Evolutionary conservation across 2,797 vertebrate genomes (phyloP).

Genomic region (Antrozous pallidus): DNA sequence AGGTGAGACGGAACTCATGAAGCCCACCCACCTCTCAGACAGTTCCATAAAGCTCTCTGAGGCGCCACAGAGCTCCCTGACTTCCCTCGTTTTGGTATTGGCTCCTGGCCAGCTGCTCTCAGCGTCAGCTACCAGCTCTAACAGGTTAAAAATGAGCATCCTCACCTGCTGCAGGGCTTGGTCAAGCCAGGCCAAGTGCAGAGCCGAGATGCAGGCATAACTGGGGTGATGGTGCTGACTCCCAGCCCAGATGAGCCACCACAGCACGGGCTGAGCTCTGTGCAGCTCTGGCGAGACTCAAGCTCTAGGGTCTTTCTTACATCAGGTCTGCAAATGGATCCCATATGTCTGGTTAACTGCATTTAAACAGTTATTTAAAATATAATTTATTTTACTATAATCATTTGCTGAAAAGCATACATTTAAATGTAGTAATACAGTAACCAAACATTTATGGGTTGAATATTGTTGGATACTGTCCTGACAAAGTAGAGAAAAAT

Average conservation of each 20-base stretch:
- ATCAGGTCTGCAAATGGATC: not conserved
- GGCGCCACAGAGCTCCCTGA: not conserved
- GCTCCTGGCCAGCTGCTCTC: not conserved
- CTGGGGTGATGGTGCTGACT: not conserved
- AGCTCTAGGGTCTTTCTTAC: not conserved
- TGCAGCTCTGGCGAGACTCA: not conserved
- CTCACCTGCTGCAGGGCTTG: not conserved
- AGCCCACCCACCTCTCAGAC: not conserved
- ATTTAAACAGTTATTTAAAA: slow-evolving; percentile 18
- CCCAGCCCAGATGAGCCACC: not conserved
- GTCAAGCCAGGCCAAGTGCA: not conserved
- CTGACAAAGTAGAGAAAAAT: not conserved
- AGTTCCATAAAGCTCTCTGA: not conserved
- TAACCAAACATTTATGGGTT: not conserved
- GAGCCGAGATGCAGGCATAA: not conserved
- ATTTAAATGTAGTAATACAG: slow-evolving; percentile 10
- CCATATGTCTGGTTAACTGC: not conserved
- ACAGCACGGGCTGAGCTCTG: not conserved
- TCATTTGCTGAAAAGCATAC: not conserved
- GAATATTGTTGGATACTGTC: not conserved
- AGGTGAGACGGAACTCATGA: not conserved
- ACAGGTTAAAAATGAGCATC: not conserved
- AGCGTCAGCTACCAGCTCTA: not conserved
- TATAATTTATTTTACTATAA: not conserved
- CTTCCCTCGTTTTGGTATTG: not conserved